Evolutionary conservation across 92 coral and sea anemone species (phyloP).

Genomic region (Metridium senile): DNA sequence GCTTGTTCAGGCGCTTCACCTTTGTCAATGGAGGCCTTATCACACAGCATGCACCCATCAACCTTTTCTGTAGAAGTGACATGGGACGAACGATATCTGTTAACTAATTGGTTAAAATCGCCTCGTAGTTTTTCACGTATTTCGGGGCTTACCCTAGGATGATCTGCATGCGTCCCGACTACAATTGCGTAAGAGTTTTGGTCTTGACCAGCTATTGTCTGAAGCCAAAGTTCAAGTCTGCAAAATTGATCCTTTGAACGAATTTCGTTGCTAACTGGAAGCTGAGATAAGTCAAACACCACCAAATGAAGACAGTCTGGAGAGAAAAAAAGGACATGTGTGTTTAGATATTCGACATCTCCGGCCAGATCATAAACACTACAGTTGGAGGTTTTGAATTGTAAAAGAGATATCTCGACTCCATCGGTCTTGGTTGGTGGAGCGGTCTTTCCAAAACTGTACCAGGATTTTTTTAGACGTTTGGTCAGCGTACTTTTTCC

Average conservation of each 20-base stretch:
- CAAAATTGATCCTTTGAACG: slow-evolving; percentile 30
- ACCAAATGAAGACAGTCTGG: slow-evolving; percentile 15
- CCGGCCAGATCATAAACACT: slow-evolving; percentile 38
- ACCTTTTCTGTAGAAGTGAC: neutral
- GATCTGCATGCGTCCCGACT: slow-evolving; percentile 46
- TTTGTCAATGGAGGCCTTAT: neutral
- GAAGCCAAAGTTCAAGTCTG: slow-evolving; percentile 40
- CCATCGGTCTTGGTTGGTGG: slow-evolving; percentile 37
- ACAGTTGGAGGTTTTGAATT: neutral
- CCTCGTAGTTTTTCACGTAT: neutral
- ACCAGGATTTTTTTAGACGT: slow-evolving; percentile 8
- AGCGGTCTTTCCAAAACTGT: neutral
- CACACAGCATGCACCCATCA: slow-evolving; percentile 23
- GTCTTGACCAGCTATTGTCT: slow-evolving; percentile 30
- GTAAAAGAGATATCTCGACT: neutral
- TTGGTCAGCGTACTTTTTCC: slow-evolving; percentile 39
- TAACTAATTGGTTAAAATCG: neutral
- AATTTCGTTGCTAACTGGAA: neutral
- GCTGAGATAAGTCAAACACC: slow-evolving; percentile 27
- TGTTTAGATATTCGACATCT: slow-evolving; percentile 46
- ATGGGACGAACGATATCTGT: slow-evolving; percentile 20
- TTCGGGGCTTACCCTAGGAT: neutral
- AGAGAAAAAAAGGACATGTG: slow-evolving; percentile 34
- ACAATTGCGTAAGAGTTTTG: slow-evolving; percentile 1
- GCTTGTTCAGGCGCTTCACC: too few relatives aligned